A percentile compares a stretch with the other conserved stretches of the same genome.
Conservation (phyloP, 1,140 invertebrate species). For the Drosophila kohkoa region DNA sequence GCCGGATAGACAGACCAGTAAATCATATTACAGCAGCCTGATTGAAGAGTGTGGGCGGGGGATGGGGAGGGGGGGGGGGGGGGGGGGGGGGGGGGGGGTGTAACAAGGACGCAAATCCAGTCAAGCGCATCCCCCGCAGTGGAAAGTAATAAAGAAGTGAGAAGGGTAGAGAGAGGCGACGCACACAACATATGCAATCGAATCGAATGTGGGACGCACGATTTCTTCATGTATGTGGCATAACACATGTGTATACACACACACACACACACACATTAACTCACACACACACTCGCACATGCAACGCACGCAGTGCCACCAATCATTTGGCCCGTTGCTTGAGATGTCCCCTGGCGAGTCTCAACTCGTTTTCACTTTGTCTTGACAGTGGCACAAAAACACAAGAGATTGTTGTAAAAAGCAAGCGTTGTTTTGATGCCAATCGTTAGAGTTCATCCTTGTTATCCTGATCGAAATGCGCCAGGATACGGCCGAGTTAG, state of each 20-base stretch:
- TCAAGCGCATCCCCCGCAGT: conserved; percentile 21
- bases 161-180: neutral
- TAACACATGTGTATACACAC: neutral
- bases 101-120: conserved; percentile 21
- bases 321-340: conserved; percentile 43
- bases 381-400: conserved; percentile 23
- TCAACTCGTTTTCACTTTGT: conserved; percentile 39
- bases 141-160: conserved; percentile 4
- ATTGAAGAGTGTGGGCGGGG: neutral
- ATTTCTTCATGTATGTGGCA: conserved; percentile 11
- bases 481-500: too few species aligned
- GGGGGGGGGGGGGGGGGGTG: neutral
- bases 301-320: conserved; percentile 52
- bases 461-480: too few species aligned
- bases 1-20: conserved; percentile 49
- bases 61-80: too few species aligned
- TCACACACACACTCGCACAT: conserved; percentile 21
- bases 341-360: conserved; percentile 25
- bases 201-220: conserved; percentile 9
- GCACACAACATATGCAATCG: conserved; percentile 20
- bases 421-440: neutral
- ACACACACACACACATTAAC: neutral
- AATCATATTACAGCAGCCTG: conserved; percentile 61
- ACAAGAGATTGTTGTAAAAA: neutral
- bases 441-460: too few species aligned